Evolutionary conservation across 1,140 invertebrate species (phyloP), one percentile per base, ranked within the genome.

Genomic region (Plectrocnemia conspersa): DNA sequence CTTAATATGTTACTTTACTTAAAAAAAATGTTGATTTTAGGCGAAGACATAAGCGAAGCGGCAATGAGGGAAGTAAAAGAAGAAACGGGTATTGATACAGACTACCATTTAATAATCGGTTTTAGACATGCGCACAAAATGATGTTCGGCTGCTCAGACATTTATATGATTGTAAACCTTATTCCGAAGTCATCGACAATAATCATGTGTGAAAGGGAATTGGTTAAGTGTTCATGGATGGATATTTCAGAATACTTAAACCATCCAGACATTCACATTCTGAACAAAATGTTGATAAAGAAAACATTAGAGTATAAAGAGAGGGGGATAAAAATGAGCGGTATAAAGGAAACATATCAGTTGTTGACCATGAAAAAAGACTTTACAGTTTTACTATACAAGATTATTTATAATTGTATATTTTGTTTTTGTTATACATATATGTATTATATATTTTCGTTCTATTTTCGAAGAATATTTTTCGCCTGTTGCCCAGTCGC

Each of bases 1-100:
- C n/a, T n/a, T n/a, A 40, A 40, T 7, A 40, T 32, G 27, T 32
- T 32, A 9, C 27, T 32, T 32, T 32, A 9, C n/a, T n/a, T 32
- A 9, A 9, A 32, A 32, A 32, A 32, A 32, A 9, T 32, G 27
- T 59, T 42, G 58, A 47, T 75, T 71, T 44, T 60, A 90, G 88
- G 84, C 56, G 91, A 95, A 79, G 81, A 91, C 66, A 75, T 94
- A 29, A 71, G 79, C 27, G 79, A 82, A 52, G 90, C 92, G 10
- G 88, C 84, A 3, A 77, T 83, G 27, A 78, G 93, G 63, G 93
- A 97, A 76, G 89, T 95, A 1, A 72, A 81, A 15, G 93, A 96
- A 76, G 93, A 97, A 71, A 97, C 92, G 1, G 88, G 89, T 35
- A 78, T 97, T 35, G 66, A 79, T 42, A 77, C 84, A 1, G 77